Evolutionary conservation across 1,140 invertebrate genomes (phyloP).

Genomic region (Drosophila seguyi): DNA sequence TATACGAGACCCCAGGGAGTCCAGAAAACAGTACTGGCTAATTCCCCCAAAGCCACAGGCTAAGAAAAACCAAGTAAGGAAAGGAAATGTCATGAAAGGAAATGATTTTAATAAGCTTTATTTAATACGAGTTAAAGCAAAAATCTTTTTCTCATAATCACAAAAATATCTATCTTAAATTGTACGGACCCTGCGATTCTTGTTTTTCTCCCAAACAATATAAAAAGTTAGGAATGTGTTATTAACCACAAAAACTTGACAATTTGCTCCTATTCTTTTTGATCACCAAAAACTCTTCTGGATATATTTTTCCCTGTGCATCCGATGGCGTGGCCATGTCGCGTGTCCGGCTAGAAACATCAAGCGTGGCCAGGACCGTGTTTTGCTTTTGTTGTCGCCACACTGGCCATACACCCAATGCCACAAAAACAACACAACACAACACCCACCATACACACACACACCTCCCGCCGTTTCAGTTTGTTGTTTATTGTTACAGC

Average conservation of each 20-base stretch:
- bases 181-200: not conserved
- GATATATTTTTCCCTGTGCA: conserved; percentile 13
- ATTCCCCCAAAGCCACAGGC: not conserved
- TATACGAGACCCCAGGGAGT: conserved; percentile 57
- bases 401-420: conserved; percentile 2
- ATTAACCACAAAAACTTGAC: not conserved
- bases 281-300: not conserved
- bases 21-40: not conserved
- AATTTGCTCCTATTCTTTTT: not conserved
- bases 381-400: conserved; percentile 53
- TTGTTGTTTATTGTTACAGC: conserved; percentile 79
- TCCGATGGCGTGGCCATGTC: conserved; percentile 43
- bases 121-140: no score
- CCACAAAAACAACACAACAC: not conserved
- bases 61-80: not conserved
- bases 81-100: no score
- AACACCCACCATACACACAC: not conserved
- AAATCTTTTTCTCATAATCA: not conserved
- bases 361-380: conserved; percentile 52
- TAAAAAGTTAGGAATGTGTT: not conserved
- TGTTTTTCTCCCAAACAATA: not conserved
- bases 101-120: no score
- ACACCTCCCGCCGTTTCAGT: conserved; percentile 25
- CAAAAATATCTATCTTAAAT: not conserved
- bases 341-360: conserved; percentile 52